Base-by-base conservation (phyloP, 1,140 invertebrate genomes). In the Melipona quadrifasciata region DNA sequence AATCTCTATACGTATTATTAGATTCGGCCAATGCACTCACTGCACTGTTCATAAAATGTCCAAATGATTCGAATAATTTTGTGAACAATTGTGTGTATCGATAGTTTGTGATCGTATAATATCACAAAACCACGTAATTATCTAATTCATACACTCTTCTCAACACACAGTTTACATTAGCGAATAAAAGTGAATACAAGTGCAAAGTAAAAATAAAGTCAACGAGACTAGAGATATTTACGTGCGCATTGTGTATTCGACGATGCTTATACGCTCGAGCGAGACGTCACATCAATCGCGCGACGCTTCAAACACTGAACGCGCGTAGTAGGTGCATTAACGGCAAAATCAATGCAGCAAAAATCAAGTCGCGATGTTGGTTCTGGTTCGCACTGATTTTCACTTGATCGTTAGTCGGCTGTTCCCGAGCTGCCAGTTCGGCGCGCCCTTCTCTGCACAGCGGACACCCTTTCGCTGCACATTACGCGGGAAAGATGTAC, bases 341-440 rank as follows among this genome's bases (percentile, higher is more conserved):
- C 86, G 84, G 87, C 51, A 88, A 90, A 92, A 92, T 90, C 90
- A 85, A 91, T 91, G 89, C 79, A 80, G 74, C 75, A 90, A 90
- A 92, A 92, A 92, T 90, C 88, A 87, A 90, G 83, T 74, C 81
- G 65, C 68, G 81, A 85, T 89, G 89, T 90, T 91, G 82, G 88
- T 91, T 90, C 85, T 87, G 86, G 87, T 2, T 87, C 80, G 87
- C 76, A 89, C 87, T 86, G 88, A 89, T 90, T 87, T 31, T 84
- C 84, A 89, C 80, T 80, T 87, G 80, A 85, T 89, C 86, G 86
- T 90, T 90, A 90, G 85, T 76, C 80, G 83, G 74, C 77, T 71
- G 79, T 82, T 87, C 67, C 8, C 85, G 67, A 71, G 58, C 85
- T 72, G 85, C 72, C 84, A 86, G 72, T 87, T 86, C 65, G 76